Base-by-base conservation (phyloP, 2,113 vertebrate genomes). In the Pao palembangensis region DNA sequence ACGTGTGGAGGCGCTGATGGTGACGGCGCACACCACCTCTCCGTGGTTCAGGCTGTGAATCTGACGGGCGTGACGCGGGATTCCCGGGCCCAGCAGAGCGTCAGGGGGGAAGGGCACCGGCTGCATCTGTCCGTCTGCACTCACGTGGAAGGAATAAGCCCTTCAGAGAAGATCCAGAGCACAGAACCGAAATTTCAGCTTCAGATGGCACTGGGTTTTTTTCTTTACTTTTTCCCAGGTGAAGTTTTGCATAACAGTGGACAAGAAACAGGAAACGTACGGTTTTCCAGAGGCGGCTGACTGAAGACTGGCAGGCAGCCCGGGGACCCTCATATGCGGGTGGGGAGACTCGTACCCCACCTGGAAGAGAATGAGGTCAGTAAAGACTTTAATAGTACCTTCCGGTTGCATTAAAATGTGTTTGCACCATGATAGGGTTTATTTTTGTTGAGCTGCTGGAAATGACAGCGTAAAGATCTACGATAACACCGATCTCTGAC, bases 101-200 rank as follows among this genome's bases (percentile, higher is more conserved):
- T 94, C 93, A 0, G 92, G 92, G 0, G 92, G 94, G 76, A 96
- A 96, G 17, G 94, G 94, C 65, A 95, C 94, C 0, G 94, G 91
- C 82, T 95, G 94, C 94, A 96, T 95, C 89, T 96, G 94, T n/a
- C 94, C 93, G 0, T 96, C 94, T n/a, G n/a, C n/a, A n/a, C 94
- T 93, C 76, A 96, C 90, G 0, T 93, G 93, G 88, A 94, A 95
- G 3, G 94, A 95, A 64, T 91, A 92, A 55, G 92, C 92, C 0
- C 93, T 95, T 79, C 14, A 28, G 44, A 19, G 31, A 11, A 15
- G 12, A 51, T 2, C 7, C 3, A 8, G 3, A 43, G 6, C 10
- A 1, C 14, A 4, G 21, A 31, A 38, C 19, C 11, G 19, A 47
- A 47, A 47, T 47, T 47, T 16, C 15, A 47, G n/a, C 15, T 47